phyloP scores from a whole-genome alignment of 2,888 invertebrate genomes.

The Ophion ellenae region DNA sequence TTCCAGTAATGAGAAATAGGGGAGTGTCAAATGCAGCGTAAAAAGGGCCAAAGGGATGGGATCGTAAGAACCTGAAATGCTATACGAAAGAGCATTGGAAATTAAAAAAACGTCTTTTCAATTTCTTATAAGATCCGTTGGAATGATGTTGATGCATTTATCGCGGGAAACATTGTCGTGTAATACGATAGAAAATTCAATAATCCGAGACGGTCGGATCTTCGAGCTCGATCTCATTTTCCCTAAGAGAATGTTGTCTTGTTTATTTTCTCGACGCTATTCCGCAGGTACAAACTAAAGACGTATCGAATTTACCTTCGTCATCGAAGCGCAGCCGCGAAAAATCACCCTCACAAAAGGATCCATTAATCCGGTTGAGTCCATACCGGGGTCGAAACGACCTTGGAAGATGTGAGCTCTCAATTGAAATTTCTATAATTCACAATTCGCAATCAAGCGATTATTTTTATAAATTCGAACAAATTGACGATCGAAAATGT shows the following conservation, averaged over 20 bases:
- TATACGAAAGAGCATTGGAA: no score
- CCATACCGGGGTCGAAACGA: conserved; percentile 86
- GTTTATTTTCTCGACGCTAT: not conserved
- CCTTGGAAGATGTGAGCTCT: conserved; percentile 89
- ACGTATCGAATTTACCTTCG: conserved; percentile 79
- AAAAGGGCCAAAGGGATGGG: no score
- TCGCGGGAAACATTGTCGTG: no score
- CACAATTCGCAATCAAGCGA: conserved; percentile 45
- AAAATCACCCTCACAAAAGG: conserved; percentile 84
- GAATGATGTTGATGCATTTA: no score
- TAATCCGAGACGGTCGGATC: no score
- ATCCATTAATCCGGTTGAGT: conserved; percentile 85
- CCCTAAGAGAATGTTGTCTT: not conserved
- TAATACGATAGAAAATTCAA: no score
- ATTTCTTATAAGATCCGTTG: no score
- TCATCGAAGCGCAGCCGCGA: conserved; percentile 81
- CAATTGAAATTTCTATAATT: conserved; percentile 86
- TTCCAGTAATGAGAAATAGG: no score
- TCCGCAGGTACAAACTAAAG: conserved; percentile 35
- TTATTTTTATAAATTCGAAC: conserved; percentile 66
- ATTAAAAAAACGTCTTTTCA: no score
- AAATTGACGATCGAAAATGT: not conserved
- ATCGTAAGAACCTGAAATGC: no score
- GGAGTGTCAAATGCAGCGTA: no score
- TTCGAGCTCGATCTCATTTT: no score